Percentiles rank a stretch among this genome's conserved stretches.
Evolutionary conservation across 2,113 vertebrate genomes (phyloP).

Genomic region (Tachuris rubrigastra): DNA sequence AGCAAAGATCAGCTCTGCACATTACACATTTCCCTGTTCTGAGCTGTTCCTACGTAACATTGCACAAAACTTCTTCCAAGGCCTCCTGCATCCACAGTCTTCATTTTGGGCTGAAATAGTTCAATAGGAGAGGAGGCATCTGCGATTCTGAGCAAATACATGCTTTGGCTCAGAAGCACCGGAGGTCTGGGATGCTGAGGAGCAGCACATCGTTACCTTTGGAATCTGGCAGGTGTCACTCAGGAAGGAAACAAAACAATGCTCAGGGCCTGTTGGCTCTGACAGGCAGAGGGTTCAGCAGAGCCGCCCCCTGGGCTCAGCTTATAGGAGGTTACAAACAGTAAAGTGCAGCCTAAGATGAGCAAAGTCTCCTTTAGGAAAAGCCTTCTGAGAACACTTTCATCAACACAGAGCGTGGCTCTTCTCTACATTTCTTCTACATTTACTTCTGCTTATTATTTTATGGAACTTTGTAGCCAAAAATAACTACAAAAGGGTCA

Average conservation of each 20-base stretch:
- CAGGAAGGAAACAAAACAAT: neutral
- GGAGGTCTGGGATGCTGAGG: neutral
- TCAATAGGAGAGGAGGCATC: neutral
- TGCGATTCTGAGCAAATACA: neutral
- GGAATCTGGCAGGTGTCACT: neutral
- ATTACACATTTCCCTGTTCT: neutral
- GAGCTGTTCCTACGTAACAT: neutral
- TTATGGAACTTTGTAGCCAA: neutral
- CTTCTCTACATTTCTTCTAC: neutral
- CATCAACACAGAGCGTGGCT: neutral
- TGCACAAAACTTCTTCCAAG: neutral
- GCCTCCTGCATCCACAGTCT: neutral
- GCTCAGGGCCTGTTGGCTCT: neutral
- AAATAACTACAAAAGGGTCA: neutral
- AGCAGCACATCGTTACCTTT: neutral
- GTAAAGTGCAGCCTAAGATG: neutral
- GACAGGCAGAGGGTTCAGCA: neutral
- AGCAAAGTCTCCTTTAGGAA: neutral
- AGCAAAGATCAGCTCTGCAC: neutral
- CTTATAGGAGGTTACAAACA: neutral
- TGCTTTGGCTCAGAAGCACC: neutral
- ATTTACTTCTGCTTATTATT: conserved; percentile 19
- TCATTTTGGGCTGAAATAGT: neutral
- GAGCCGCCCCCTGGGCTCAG: neutral
- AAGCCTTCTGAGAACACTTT: neutral